These are phyloP conservation scores for Steinernema feltiae DNA, from an alignment of 1,140 invertebrate genomes.

Conservation along the genomic window DNA sequence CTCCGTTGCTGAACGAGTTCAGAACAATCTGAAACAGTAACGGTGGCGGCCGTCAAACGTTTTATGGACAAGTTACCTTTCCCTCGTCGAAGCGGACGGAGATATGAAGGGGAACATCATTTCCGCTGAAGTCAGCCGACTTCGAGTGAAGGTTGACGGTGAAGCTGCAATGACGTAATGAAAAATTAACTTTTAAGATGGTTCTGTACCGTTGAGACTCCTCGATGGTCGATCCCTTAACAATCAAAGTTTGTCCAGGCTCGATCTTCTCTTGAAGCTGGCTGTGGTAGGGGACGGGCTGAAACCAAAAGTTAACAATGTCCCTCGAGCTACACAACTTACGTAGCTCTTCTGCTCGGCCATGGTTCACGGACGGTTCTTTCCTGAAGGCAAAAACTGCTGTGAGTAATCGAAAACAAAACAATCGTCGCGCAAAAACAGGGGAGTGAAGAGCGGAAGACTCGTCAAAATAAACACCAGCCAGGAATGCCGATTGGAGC, in stretches of 20 bases:
- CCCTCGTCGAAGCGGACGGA: constrained; percentile 56
- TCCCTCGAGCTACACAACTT: not conserved
- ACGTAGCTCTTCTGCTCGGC: constrained; percentile 11
- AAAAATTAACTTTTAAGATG: constrained; percentile 15
- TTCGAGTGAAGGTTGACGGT: constrained; percentile 51
- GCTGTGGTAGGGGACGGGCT: constrained; percentile 49
- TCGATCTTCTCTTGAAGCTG: constrained; percentile 54
- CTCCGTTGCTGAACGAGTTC: constrained; percentile 47
- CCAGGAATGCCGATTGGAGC: not conserved
- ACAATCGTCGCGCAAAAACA: not conserved
- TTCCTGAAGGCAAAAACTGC: not conserved
- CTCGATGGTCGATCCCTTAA: constrained; percentile 53
- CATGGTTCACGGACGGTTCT: not conserved
- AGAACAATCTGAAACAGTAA: constrained; percentile 34
- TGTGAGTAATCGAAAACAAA: not conserved
- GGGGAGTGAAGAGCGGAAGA: too few species aligned
- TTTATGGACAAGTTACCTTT: constrained; percentile 41
- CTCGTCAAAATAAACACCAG: not conserved
- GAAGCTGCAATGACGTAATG: constrained; percentile 36
- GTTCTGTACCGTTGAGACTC: constrained; percentile 43
- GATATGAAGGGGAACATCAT: constrained; percentile 53
- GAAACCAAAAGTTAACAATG: constrained; percentile 23
- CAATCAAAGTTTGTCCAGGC: constrained; percentile 54
- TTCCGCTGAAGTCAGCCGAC: constrained; percentile 47
- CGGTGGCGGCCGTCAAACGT: not conserved